Base-by-base conservation (phyloP, 2,113 vertebrate species). In the Baryphthengus martii region DNA sequence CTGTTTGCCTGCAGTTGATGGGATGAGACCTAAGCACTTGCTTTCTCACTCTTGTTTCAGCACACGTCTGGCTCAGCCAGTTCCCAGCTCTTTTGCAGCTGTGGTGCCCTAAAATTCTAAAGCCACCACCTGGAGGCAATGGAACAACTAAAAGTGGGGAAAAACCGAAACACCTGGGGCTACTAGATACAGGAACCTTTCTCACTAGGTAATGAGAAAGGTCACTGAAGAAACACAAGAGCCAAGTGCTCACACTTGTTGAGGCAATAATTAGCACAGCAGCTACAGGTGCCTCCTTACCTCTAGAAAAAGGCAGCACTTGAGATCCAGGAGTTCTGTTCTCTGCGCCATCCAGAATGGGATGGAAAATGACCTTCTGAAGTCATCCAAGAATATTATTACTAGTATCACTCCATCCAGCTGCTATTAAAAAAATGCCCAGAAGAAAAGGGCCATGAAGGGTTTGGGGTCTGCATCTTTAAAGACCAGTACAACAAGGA, bases 211-310 rank as follows among this genome's bases (percentile, higher is more conserved):
- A 50, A 3, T 5, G 9, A 37, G 12, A 45, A 56, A 70, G 11
- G 23, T 47, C 49, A 25, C 37, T 42, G 25, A 74, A 45, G 39
- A 75, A 70, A 70, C 7, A 28, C 10, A 56, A 37, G n/a, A 63
- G 14, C 5, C 21, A 81, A 45, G 42, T 4, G 17, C 0, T 0
- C 20, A 49, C 20, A 8, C 18, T 6, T 13, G 6, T 5, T 13
- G 35, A 31, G 44, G 17, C 4, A 37, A 31, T 13, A 10, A 52
- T 31, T 14, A 67, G 37, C 37, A 71, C 40, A 58, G 26, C 19
- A 65, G 53, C 73, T 21, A 11, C 44, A 77, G 25, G 33, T 71
- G 19, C 33, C 20, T 53, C 37, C 29, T 76, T 40, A 45, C 5
- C 45, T 26, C n/a, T 13, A 1, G 1, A 23, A 14, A 61, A 37